Evolutionary conservation across 2,113 vertebrate species (phyloP).

Genomic region (Athene cunicularia): DNA sequence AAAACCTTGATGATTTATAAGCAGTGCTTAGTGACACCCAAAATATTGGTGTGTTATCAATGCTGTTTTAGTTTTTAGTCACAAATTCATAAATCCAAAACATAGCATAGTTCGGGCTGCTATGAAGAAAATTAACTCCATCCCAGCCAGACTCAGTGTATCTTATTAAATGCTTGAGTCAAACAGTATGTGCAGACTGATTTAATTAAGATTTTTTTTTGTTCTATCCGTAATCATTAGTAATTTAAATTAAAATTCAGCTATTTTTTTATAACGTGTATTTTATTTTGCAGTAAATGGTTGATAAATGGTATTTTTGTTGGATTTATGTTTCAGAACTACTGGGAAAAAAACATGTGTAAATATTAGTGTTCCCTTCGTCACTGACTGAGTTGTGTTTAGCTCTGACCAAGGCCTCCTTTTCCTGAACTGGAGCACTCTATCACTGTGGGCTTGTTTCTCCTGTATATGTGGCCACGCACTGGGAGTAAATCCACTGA

Average conservation of each 20-base stretch:
- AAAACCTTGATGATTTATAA: accelerated
- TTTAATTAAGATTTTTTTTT: slow-evolving; percentile 61
- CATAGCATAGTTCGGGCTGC: background rate
- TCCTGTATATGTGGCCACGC: background rate
- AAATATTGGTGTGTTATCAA: background rate
- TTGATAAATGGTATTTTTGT: slow-evolving; percentile 21
- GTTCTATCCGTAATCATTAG: slow-evolving; percentile 2
- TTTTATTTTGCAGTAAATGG: slow-evolving; percentile 27
- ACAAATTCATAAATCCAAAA: background rate
- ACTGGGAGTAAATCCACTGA: background rate
- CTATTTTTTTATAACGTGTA: background rate
- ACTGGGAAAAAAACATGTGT: background rate
- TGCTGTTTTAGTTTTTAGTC: background rate
- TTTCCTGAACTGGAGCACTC: background rate
- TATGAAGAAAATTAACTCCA: background rate
- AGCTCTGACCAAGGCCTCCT: background rate
- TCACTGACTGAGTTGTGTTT: background rate
- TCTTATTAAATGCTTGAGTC: background rate
- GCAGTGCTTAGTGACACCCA: background rate
- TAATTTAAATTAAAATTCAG: slow-evolving; percentile 48
- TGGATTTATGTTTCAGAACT: slow-evolving; percentile 29
- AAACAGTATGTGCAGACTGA: slow-evolving; percentile 32
- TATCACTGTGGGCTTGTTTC: background rate
- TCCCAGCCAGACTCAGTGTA: background rate
- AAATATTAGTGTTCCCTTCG: background rate